A percentile compares a stretch with the other conserved stretches of the same genome.
Evolutionary conservation across 2,797 vertebrate species (phyloP).

Genomic region (Danio kyathit): DNA sequence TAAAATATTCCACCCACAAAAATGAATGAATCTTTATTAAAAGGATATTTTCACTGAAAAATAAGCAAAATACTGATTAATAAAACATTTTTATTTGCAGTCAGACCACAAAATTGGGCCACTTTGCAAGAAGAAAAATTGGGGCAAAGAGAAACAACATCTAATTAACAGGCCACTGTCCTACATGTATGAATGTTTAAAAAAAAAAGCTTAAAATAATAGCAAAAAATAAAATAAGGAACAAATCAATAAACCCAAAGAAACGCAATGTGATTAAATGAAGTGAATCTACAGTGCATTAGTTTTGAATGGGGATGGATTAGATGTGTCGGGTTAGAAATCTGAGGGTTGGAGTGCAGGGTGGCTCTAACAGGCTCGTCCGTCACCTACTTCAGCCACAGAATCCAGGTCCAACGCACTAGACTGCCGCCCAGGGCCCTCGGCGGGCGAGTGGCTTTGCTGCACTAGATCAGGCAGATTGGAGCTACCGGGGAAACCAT

Average conservation of each 20-base stretch:
- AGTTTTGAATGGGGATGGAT: constrained; percentile 38
- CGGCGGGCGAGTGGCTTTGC: constrained; percentile 92
- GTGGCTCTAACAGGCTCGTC: constrained; percentile 58
- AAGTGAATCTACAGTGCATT: constrained; percentile 38
- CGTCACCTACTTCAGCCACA: constrained; percentile 86
- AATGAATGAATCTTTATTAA: background rate
- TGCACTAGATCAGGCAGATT: constrained; percentile 97
- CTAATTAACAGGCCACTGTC: background rate
- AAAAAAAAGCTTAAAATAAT: constrained; percentile 1
- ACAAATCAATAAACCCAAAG: background rate
- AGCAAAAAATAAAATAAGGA: constrained; percentile 12
- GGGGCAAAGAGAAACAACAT: background rate
- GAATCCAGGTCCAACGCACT: constrained; percentile 86
- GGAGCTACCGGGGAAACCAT: constrained; percentile 91
- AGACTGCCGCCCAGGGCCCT: constrained; percentile 85
- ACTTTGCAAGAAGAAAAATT: background rate
- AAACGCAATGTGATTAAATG: constrained; percentile 1
- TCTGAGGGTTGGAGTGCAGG: constrained; percentile 35
- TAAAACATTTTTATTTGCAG: background rate
- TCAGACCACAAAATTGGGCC: background rate
- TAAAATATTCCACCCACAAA: background rate
- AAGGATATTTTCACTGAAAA: background rate
- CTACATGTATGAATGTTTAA: background rate
- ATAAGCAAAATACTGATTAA: background rate
- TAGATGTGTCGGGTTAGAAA: constrained; percentile 50